Conservation (phyloP, 1,140 invertebrate species). For the Ganaspis sp. region DNA sequence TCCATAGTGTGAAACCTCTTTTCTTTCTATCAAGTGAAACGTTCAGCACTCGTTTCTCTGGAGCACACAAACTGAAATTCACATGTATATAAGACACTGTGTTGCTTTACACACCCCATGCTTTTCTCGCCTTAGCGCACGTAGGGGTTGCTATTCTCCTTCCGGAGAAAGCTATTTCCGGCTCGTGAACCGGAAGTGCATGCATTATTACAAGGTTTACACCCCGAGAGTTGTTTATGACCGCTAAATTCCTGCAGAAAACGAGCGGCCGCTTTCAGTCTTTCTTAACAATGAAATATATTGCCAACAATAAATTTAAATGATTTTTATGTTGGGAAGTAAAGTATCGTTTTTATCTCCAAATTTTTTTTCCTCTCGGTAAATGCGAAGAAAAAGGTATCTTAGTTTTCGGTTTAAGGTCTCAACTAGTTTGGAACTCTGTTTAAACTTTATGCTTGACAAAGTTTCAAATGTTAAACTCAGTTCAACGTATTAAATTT, state of each 20-base stretch:
- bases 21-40: slow-evolving; percentile 43
- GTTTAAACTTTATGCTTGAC: too few species aligned
- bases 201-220: slow-evolving; percentile 60
- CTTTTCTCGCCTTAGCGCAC: slow-evolving; percentile 48
- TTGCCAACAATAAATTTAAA: slow-evolving; percentile 29
- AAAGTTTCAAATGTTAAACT: too few species aligned
- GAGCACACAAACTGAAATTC: slow-evolving; percentile 5
- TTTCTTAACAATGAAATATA: slow-evolving; percentile 35
- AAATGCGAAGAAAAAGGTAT: background rate
- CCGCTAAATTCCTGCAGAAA: slow-evolving; percentile 50
- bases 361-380: background rate
- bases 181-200: slow-evolving; percentile 39
- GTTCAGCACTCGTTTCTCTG: slow-evolving; percentile 34
- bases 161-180: slow-evolving; percentile 47
- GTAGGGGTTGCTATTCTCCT: slow-evolving; percentile 49
- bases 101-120: slow-evolving; percentile 21
- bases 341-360: background rate
- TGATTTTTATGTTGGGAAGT: slow-evolving; percentile 16
- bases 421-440: background rate
- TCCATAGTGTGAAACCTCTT: slow-evolving; percentile 6
- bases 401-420: background rate
- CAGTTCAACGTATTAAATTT: too few species aligned
- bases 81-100: background rate
- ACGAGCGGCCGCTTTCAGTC: slow-evolving; percentile 25
- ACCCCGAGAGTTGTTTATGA: slow-evolving; percentile 53